Evolutionary conservation across 2,888 invertebrate species (phyloP), one percentile per base, ranked within the genome.

Genomic region (Anthophora plumipes): DNA sequence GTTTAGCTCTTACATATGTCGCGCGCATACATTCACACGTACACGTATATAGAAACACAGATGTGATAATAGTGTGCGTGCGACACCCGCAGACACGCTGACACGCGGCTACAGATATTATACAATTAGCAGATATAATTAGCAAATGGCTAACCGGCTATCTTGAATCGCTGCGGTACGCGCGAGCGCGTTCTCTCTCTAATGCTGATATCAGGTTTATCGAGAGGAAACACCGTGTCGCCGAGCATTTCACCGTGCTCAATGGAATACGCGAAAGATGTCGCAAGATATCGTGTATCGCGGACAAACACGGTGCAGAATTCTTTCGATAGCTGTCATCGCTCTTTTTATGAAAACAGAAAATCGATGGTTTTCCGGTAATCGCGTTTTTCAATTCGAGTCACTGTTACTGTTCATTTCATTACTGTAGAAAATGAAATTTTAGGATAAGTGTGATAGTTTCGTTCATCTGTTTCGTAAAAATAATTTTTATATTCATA

Each of bases 111-210:
- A 69, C 60, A 77, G 73, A 77, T 79, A 70, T 81, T 77, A 72
- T 71, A 77, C 84, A 87, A 87, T 87, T 87, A 85, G 61, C 69
- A 46, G 59, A 60, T 70, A 76, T 71, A 81, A 84, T 84, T 84
- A 83, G 73, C 52, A 68, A 85, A 71, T 75, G 76, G 83, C 63
- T 72, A 78, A 70, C 52, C 50, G 70, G 59, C 63, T 85, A 83
- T 87, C 82, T 70, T 7, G 39, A 54, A 82, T 84, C 86, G 59
- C 52, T 43, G 4, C 41, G n/a, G 46, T 39, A 50, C 39, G 55
- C 12, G 48, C 41, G 41, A n/a, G 25, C 37, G 0, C 31, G 31
- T 31, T 31, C 31, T 31, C 31, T 31, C 7, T 50, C 63, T 37
- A 57, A 60, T n/a, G 37, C n/a, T 12, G 0, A 20, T 17, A 52